Evolutionary conservation across 2,797 vertebrate species (phyloP).

Genomic region (Arnoldichthys spilopterus): DNA sequence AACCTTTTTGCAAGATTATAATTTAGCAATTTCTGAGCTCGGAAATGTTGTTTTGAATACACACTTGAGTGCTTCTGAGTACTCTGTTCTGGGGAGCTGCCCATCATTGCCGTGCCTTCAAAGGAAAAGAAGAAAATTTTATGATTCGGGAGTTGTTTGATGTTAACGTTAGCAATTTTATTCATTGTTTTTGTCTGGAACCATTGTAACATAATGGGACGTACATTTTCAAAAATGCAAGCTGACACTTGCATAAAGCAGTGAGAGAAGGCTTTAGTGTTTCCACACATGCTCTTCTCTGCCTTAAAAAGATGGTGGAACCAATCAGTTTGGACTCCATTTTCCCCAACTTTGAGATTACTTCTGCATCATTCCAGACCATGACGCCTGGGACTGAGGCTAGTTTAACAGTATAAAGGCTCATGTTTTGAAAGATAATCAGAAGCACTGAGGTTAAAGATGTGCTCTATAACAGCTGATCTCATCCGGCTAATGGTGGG

Average conservation of each 20-base stretch:
- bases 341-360: slow-evolving; percentile 13
- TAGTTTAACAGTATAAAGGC: slow-evolving; percentile 35
- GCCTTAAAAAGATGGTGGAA: slow-evolving; percentile 3
- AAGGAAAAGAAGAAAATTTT: neutral
- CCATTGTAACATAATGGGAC: neutral
- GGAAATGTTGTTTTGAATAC: too few species aligned
- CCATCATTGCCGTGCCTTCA: neutral
- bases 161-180: neutral
- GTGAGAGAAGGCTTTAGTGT: neutral
- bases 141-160: neutral
- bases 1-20: too few species aligned
- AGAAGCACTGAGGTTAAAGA: slow-evolving; percentile 73
- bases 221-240: slow-evolving; percentile 18
- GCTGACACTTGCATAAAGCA: neutral
- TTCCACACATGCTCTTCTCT: neutral
- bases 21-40: too few species aligned
- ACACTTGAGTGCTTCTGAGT: neutral
- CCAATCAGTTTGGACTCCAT: slow-evolving; percentile 1
- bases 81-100: neutral
- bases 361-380: neutral
- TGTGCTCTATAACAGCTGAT: slow-evolving; percentile 65
- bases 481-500: slow-evolving; percentile 74
- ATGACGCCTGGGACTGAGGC: neutral
- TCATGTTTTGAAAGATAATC: slow-evolving; percentile 66
- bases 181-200: neutral